phyloP scores from a whole-genome alignment of 1,140 invertebrate species.

The Zeugodacus cucurbitae region DNA sequence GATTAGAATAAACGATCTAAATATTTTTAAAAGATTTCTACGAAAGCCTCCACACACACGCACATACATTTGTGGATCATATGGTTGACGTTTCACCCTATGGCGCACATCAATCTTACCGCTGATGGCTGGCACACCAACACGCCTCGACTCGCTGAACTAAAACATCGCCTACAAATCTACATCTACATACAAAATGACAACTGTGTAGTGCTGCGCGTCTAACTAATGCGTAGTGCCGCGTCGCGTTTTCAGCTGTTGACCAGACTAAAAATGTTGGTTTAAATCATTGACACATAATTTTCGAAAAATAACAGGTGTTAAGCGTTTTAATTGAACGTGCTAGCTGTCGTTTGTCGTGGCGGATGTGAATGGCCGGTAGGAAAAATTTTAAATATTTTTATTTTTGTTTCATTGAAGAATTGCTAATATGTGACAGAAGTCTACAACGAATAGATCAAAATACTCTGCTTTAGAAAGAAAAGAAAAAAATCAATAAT shows the following conservation, averaged over 20 bases:
- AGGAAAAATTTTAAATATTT: background rate
- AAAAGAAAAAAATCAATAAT: too few relatives aligned
- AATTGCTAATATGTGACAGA: too few relatives aligned
- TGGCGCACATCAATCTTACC: background rate
- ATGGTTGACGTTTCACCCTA: background rate
- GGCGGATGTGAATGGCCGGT: background rate
- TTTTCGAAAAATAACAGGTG: slow-evolving; percentile 47
- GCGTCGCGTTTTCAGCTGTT: background rate
- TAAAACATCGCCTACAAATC: background rate
- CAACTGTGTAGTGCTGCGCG: background rate
- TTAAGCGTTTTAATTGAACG: slow-evolving; percentile 34
- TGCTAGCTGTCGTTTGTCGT: background rate
- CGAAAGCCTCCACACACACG: background rate
- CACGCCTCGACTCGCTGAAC: background rate
- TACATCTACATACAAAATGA: too few relatives aligned
- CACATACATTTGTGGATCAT: background rate
- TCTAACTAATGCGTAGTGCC: background rate
- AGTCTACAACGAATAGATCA: too few relatives aligned
- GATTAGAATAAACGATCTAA: background rate
- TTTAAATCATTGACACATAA: slow-evolving; percentile 48
- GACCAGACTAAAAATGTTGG: slow-evolving; percentile 41
- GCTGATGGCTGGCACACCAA: background rate
- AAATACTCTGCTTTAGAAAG: too few relatives aligned
- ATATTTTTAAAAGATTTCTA: slow-evolving; percentile 7
- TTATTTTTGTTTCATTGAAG: too few relatives aligned